Conservation (phyloP, 2,888 invertebrate species). For the Cryptocephalus primarius region DNA sequence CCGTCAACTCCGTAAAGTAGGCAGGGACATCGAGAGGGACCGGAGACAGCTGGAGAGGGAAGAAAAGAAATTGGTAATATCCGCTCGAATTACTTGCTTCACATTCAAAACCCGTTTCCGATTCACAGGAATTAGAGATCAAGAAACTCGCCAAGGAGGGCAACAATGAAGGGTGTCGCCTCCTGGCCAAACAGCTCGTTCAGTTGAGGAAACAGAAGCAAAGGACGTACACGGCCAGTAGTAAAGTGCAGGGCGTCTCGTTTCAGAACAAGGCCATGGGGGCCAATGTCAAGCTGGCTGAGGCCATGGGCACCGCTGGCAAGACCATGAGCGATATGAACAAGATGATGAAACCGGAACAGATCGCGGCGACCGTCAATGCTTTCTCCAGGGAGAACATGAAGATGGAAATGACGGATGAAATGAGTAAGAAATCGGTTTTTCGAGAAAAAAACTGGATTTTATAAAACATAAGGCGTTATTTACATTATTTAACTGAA, state of each 20-base stretch:
- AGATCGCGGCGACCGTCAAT: slow-evolving; percentile 70
- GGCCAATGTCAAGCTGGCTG: slow-evolving; percentile 76
- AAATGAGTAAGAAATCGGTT: slow-evolving; percentile 86
- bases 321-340: slow-evolving; percentile 86
- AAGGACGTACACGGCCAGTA: slow-evolving; percentile 68
- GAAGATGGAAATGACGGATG: slow-evolving; percentile 92
- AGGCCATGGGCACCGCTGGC: slow-evolving; percentile 80
- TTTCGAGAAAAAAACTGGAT: neutral
- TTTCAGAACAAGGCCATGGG: slow-evolving; percentile 84
- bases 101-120: neutral
- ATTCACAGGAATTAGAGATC: slow-evolving; percentile 67
- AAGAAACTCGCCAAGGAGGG: slow-evolving; percentile 81
- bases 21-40: slow-evolving; percentile 76
- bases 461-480: no score
- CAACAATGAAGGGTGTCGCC: slow-evolving; percentile 69
- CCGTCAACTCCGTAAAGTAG: slow-evolving; percentile 64
- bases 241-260: slow-evolving; percentile 68
- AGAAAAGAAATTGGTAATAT: slow-evolving; percentile 71
- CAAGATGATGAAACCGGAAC: slow-evolving; percentile 73
- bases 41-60: slow-evolving; percentile 71
- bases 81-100: neutral
- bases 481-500: no score
- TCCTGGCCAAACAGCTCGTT: slow-evolving; percentile 82
- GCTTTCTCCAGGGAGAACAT: slow-evolving; percentile 75
- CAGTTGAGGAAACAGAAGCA: slow-evolving; percentile 80